Conservation (phyloP, 1,140 invertebrate species). For the Meloidogyne floridensis region DNA sequence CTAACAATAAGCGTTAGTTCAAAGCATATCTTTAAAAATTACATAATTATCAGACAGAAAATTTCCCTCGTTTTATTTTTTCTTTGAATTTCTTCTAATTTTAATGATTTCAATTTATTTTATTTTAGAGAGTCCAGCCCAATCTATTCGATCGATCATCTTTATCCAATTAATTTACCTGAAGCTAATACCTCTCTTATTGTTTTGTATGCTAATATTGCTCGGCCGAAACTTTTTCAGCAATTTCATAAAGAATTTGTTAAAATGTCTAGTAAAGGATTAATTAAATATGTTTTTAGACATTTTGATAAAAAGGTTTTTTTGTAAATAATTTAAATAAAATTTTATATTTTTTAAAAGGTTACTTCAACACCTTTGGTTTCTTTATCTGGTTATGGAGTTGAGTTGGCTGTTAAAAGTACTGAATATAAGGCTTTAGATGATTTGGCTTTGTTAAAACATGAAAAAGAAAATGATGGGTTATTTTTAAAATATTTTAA, state of each 20-base stretch:
- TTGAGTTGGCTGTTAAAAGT: conserved; percentile 96
- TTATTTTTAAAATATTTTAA: conserved; percentile 53
- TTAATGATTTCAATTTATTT: background rate
- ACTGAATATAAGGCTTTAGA: conserved; percentile 99
- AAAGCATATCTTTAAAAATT: no score
- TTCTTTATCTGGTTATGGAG: conserved; percentile 90
- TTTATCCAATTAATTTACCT: conserved; percentile 22
- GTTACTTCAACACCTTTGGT: conserved; percentile 67
- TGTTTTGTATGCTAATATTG: conserved; percentile 53
- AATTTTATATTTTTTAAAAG: conserved; percentile 30
- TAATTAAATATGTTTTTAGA: conserved; percentile 46
- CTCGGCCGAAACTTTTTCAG: conserved; percentile 28
- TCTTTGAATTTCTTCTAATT: conserved; percentile 2
- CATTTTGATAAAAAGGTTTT: conserved; percentile 38
- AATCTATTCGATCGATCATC: conserved; percentile 47
- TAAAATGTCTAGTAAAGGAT: conserved; percentile 33
- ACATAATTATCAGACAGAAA: no score
- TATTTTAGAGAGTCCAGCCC: conserved; percentile 25
- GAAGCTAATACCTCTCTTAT: conserved; percentile 19
- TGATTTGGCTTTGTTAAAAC: conserved; percentile 73
- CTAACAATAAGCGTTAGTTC: no score
- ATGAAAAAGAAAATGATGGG: conserved; percentile 54
- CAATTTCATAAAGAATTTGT: conserved; percentile 39
- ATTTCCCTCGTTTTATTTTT: no score
- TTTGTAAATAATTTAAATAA: conserved; percentile 9